Evolutionary conservation across 2,797 vertebrate genomes (phyloP), one percentile per base, ranked within the genome.

Genomic region (Coendou prehensilis): DNA sequence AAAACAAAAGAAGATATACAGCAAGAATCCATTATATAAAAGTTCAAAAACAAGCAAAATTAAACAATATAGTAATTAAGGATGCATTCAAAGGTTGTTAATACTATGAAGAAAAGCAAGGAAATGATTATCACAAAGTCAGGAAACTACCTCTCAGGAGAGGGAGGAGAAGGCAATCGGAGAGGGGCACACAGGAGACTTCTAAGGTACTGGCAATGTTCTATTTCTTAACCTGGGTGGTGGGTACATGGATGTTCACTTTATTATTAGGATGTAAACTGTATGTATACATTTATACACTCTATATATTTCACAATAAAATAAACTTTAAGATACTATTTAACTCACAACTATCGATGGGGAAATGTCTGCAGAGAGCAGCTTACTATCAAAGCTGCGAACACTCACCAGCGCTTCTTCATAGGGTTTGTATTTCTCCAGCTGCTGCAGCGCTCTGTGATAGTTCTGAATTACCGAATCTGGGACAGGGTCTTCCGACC

Each of bases 391-490:
- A 50, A 57, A 71, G 57, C 7, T 54, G 80, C 61, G n/a, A 17
- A 91, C 56, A 96, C 96, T 98, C 98, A 99, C 99, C 99, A 99
- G 98, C 1, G 99, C 98, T 18, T 99, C 99, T 95, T 99, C 99
- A 0, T 98, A 99, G 0, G 99, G 98, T 95, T 99, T 99, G 92
- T 98, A 99, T 91, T 99, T 99, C 95, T 99, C 99, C 99, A 99
- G 71, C 94, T 99, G 99, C 98, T 99, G 98, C 0, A 99, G 95
- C 2, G 99, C 99, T 85, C 98, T 99, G 98, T 98, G 99, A 97
- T 99, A 99, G 95, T 50, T 99, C 97, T 99, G 98, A 4, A 98
- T 57, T 23, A 99, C 98, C 0, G 97, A 94, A 61, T 99, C 99
- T 1, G 99, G 94, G 15, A 99, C 98, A 0, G 99, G 99, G 0